Evolutionary conservation across 2,888 invertebrate genomes (phyloP).

Genomic region (Caenorhabditis angaria): DNA sequence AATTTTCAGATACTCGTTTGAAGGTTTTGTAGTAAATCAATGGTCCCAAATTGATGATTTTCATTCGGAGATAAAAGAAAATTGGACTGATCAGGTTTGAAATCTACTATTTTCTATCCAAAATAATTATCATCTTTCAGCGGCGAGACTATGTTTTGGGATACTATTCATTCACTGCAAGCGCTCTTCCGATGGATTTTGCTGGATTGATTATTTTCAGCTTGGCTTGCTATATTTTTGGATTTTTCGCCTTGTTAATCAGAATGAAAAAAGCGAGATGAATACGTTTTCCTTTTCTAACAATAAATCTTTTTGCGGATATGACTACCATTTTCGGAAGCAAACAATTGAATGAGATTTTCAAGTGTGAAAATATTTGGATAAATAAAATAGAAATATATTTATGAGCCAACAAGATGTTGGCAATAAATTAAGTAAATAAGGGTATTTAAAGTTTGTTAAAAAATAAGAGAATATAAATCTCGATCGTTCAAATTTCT

Average conservation of each 20-base stretch:
- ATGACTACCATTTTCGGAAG: no score
- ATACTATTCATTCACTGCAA: neutral
- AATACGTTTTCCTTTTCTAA: no score
- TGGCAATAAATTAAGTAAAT: neutral
- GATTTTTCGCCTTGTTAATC: conserved; percentile 54
- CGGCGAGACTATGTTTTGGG: neutral
- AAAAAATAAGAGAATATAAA: conserved; percentile 37
- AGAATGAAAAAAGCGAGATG: conserved; percentile 46
- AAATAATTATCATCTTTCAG: neutral
- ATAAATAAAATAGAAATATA: neutral
- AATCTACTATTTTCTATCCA: no score
- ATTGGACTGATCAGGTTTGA: neutral
- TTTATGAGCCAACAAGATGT: neutral
- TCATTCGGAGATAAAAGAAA: conserved; percentile 9
- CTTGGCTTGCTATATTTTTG: conserved; percentile 25
- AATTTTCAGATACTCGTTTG: conserved; percentile 51
- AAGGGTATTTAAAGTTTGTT: neutral
- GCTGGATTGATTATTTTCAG: neutral
- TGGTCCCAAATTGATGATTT: conserved; percentile 44
- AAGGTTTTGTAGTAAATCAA: conserved; percentile 74
- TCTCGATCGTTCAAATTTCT: conserved; percentile 31
- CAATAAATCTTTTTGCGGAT: no score
- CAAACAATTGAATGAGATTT: no score
- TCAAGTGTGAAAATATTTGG: conserved; percentile 6
- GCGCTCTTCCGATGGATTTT: neutral